These are phyloP conservation scores for Pomphorhynchus laevis DNA, from an alignment of 1,140 invertebrate species.

Conservation along the genomic window DNA sequence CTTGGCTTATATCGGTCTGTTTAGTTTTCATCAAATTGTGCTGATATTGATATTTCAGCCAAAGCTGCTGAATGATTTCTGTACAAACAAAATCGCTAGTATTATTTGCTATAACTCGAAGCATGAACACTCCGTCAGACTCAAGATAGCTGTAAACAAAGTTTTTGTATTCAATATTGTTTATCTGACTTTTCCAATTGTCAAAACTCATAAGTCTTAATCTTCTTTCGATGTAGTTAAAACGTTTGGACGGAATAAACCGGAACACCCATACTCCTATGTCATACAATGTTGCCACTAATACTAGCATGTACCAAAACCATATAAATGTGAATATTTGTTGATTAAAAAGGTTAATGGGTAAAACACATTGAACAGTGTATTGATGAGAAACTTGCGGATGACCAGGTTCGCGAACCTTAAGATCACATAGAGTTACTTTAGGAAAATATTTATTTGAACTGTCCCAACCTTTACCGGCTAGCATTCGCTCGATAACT, in stretches of 20 bases:
- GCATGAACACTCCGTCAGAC: conserved; percentile 23
- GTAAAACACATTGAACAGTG: conserved; percentile 19
- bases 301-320: conserved; percentile 19
- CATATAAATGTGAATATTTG: conserved; percentile 19
- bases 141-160: conserved; percentile 24
- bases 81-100: conserved; percentile 24
- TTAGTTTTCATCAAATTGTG: too few relatives aligned
- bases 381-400: conserved; percentile 11
- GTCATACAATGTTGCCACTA: conserved; percentile 16
- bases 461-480: conserved; percentile 9
- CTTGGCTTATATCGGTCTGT: too few relatives aligned
- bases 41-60: conserved; percentile 19
- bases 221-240: conserved; percentile 5
- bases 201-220: conserved; percentile 6
- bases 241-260: conserved; percentile 8
- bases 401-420: conserved; percentile 5
- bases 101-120: conserved; percentile 23
- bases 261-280: conserved; percentile 11
- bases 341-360: conserved; percentile 20
- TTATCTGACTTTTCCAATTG: too few relatives aligned
- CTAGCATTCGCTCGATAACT: conserved; percentile 4
- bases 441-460: conserved; percentile 7
- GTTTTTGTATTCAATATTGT: too few relatives aligned
- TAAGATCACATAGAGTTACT: conserved; percentile 9
- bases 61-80: conserved; percentile 22